Evolutionary conservation across 2,797 vertebrate genomes (phyloP), one percentile per base, ranked within the genome.

Genomic region (Todus mexicanus): DNA sequence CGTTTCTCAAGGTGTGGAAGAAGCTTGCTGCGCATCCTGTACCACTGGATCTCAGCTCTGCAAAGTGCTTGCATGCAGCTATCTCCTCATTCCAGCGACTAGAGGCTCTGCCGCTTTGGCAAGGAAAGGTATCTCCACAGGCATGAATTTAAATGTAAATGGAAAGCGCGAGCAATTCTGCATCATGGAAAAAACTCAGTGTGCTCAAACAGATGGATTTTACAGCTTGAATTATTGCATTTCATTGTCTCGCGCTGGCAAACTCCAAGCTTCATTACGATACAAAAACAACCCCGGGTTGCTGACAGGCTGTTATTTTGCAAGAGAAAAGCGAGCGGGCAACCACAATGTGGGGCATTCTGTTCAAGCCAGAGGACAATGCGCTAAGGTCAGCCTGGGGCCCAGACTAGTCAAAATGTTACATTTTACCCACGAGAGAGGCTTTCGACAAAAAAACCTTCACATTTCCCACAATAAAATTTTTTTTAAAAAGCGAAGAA

Each of bases 181-280:
- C 63, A 53, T 54, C 51, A 26, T 19, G 59, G 70, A 18, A 85
- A 45, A 68, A 37, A 63, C 54, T 60, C 77, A 4, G 45, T 25
- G 87, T 87, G 92, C 88, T 68, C 8, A 7, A 94, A 37, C 94
- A 96, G 96, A 95, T 96, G 86, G 94, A 87, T 94, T 93, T 96
- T 94, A 91, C 89, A 92, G 93, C 79, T 78, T 70, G 76, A 85
- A 79, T 94, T 81, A 90, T n/a, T 83, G 25, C 80, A 79, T 76
- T 72, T 51, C 84, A 94, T 95, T 94, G 93, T 94, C 89, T 93
- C 12, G 26, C 33, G 74, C 90, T 92, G 95, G 96, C 94, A 87
- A 64, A 76, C 69, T 10, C 64, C 35, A 11, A 43, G 29, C 65
- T 82, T 61, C 83, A 45, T 71, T 54, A 10, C 35, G 59, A 85